These are phyloP conservation scores for Microctonus aethiopoides DNA, from an alignment of 2,888 invertebrate species.

Conservation along the genomic window DNA sequence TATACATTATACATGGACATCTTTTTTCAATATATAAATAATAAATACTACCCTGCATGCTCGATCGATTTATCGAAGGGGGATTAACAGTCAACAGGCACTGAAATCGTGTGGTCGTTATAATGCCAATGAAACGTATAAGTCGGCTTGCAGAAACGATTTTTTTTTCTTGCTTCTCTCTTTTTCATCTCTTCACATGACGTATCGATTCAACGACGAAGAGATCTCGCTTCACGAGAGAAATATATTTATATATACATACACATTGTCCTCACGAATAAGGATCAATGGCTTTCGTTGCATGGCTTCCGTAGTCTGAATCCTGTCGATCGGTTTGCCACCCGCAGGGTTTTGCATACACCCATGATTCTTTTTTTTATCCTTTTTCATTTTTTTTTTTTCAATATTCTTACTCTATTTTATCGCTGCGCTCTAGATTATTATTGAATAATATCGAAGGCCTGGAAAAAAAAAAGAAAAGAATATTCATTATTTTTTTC, in stretches of 20 bases:
- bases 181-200: conserved; percentile 37
- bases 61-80: conserved; percentile 53
- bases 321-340: conserved; percentile 27
- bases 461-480: background rate
- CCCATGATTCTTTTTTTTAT: conserved; percentile 3
- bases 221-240: conserved; percentile 46
- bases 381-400: background rate
- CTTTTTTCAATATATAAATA: background rate
- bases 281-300: conserved; percentile 57
- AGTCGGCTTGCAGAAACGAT: conserved; percentile 56
- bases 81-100: conserved; percentile 49
- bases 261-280: conserved; percentile 35
- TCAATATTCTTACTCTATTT: no score
- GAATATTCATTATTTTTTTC: background rate
- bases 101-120: conserved; percentile 52
- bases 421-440: no score
- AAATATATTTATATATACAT: no score
- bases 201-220: conserved; percentile 51
- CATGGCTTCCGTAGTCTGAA: conserved; percentile 45
- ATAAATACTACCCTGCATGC: conserved; percentile 43
- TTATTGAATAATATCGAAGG: no score
- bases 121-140: conserved; percentile 55
- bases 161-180: conserved; percentile 33
- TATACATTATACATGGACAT: background rate
- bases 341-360: conserved; percentile 23